Conservation (phyloP, 2,797 vertebrate species). For the Microctenopoma steveboyesi region DNA sequence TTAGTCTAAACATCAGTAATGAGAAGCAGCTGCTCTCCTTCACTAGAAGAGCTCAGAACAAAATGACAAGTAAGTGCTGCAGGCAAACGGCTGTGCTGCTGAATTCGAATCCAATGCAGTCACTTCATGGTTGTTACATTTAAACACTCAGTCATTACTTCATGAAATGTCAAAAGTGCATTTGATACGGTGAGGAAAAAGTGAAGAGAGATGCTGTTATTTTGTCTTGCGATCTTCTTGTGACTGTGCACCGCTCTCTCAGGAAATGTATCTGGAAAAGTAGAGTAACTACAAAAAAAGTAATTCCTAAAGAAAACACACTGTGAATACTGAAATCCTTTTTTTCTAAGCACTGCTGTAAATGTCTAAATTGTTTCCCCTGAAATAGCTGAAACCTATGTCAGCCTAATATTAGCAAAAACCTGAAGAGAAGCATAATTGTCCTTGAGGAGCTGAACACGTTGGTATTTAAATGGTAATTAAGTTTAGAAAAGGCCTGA, state of each 20-base stretch:
- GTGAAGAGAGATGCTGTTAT: slow-evolving; percentile 17
- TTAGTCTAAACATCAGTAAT: slow-evolving; percentile 71
- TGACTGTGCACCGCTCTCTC: slow-evolving; percentile 1
- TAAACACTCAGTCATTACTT: slow-evolving; percentile 41
- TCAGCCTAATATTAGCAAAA: no score
- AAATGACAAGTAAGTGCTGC: slow-evolving; percentile 65
- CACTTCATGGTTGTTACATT: slow-evolving; percentile 32
- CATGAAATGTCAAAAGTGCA: slow-evolving; percentile 15
- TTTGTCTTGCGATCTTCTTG: slow-evolving; percentile 26
- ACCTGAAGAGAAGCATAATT: no score
- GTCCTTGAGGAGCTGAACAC: no score
- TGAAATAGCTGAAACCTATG: no score
- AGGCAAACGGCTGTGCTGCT: slow-evolving; percentile 44
- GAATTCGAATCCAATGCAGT: slow-evolving; percentile 48
- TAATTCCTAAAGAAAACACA: no score
- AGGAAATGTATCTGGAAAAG: not conserved
- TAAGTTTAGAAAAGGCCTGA: no score
- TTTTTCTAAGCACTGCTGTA: no score
- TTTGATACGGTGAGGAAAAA: slow-evolving; percentile 32
- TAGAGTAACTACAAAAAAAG: not conserved
- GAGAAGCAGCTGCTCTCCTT: slow-evolving; percentile 76
- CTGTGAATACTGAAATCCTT: no score
- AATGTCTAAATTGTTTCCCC: no score
- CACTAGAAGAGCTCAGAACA: slow-evolving; percentile 67
- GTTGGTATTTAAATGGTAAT: no score